These are phyloP conservation scores for Temnopleurus reevesii DNA, from an alignment of 53 echinoderm and acorn worm species.

Conservation along the genomic window DNA sequence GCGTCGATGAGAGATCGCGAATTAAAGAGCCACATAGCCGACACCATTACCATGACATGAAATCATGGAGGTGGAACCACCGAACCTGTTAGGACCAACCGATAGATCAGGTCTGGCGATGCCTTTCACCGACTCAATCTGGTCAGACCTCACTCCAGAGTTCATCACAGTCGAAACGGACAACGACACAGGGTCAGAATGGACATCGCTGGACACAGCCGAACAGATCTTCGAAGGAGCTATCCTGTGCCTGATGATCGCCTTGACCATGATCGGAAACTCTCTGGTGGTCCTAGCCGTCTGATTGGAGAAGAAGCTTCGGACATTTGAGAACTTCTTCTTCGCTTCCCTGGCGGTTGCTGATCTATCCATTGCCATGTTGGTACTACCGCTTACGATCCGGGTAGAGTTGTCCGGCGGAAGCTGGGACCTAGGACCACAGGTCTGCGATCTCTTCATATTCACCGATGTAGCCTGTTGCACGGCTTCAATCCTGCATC, in stretches of 20 bases:
- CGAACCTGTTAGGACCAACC: background rate
- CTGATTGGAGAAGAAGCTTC: slow-evolving; percentile 66
- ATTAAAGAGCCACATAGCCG: too few species aligned
- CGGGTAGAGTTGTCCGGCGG: slow-evolving; percentile 74
- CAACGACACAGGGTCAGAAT: slow-evolving; percentile 1
- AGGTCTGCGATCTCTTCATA: slow-evolving; percentile 75
- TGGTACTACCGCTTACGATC: slow-evolving; percentile 74
- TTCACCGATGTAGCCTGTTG: slow-evolving; percentile 88
- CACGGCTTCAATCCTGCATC: slow-evolving; percentile 81
- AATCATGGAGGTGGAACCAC: background rate
- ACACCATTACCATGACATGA: too few species aligned
- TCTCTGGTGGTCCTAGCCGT: slow-evolving; percentile 73
- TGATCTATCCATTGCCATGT: slow-evolving; percentile 72
- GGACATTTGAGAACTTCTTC: slow-evolving; percentile 84
- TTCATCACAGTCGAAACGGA: background rate
- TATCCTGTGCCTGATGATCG: slow-evolving; percentile 60
- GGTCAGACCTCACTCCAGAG: slow-evolving; percentile 15
- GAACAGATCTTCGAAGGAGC: slow-evolving; percentile 49
- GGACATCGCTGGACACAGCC: slow-evolving; percentile 45
- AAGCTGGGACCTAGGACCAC: slow-evolving; percentile 65
- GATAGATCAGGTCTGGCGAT: background rate
- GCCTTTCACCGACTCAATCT: background rate
- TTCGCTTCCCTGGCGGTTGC: slow-evolving; percentile 81
- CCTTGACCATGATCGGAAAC: slow-evolving; percentile 71
- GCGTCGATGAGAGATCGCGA: too few species aligned